Evolutionary conservation across 2,888 invertebrate species (phyloP).

Genomic region (Melanostoma mellinum): DNA sequence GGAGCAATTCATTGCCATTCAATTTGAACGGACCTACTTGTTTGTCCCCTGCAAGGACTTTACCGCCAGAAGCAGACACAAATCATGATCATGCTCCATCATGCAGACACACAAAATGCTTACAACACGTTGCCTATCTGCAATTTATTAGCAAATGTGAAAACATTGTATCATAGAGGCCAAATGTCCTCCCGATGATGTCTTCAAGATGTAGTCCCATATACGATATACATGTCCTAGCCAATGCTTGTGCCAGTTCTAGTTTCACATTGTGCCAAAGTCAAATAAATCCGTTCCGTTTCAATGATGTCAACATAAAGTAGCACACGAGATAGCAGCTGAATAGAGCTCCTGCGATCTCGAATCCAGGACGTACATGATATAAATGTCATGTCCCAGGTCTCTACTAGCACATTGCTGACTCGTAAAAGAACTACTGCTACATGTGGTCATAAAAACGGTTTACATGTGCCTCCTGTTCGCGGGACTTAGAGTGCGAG

Average conservation of each 20-base stretch:
- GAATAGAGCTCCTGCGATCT: constrained; percentile 39
- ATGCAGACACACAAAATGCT: constrained; percentile 34
- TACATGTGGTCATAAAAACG: constrained; percentile 59
- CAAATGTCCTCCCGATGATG: constrained; percentile 59
- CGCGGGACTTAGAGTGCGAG: constrained; percentile 61
- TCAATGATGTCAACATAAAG: constrained; percentile 71
- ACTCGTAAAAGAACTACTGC: constrained; percentile 54
- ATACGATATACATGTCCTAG: no score
- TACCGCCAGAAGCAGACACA: constrained; percentile 39
- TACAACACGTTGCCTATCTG: constrained; percentile 50
- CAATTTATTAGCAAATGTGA: constrained; percentile 53
- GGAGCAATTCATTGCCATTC: constrained; percentile 68
- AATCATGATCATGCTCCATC: constrained; percentile 67
- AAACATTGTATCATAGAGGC: constrained; percentile 47
- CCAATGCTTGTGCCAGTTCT: constrained; percentile 3
- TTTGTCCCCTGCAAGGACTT: constrained; percentile 38
- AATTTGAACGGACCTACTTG: constrained; percentile 62
- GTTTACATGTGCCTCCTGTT: constrained; percentile 63
- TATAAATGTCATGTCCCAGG: constrained; percentile 20
- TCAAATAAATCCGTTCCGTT: constrained; percentile 71
- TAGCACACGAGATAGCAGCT: constrained; percentile 25
- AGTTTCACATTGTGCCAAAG: constrained; percentile 27
- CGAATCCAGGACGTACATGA: constrained; percentile 36
- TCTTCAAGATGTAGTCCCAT: constrained; percentile 26
- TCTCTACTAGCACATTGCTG: neutral